These are phyloP conservation scores for Riptortus pedestris DNA, from an alignment of 1,140 invertebrate genomes.

Conservation along the genomic window DNA sequence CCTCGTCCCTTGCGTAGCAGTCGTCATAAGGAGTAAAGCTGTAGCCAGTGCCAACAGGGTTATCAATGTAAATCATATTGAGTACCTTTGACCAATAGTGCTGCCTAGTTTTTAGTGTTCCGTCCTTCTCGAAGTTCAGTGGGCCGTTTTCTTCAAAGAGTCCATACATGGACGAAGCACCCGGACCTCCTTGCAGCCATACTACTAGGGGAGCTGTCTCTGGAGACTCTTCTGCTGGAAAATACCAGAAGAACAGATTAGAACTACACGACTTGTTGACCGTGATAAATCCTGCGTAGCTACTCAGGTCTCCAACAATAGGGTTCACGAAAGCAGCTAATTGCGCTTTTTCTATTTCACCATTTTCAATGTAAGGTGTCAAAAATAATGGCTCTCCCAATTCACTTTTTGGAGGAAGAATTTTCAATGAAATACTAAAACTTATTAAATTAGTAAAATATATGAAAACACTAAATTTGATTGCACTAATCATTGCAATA, in stretches of 20 bases:
- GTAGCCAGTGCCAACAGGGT: conserved; percentile 72
- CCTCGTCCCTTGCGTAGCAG: conserved; percentile 57
- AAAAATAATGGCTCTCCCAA: conserved; percentile 26
- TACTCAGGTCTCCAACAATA: conserved; percentile 11
- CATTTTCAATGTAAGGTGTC: conserved; percentile 27
- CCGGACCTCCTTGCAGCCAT: conserved; percentile 80
- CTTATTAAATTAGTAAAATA: too few species aligned
- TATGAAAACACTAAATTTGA: too few species aligned
- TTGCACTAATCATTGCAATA: too few species aligned
- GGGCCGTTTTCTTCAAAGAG: conserved; percentile 61
- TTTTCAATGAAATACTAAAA: background rate
- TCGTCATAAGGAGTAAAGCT: conserved; percentile 52
- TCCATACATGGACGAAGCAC: conserved; percentile 65
- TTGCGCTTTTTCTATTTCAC: conserved; percentile 23
- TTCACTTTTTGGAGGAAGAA: background rate
- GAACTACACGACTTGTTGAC: conserved; percentile 53
- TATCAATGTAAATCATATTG: conserved; percentile 75
- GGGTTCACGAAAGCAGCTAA: conserved; percentile 21
- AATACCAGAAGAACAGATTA: conserved; percentile 71
- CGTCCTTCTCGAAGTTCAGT: conserved; percentile 32
- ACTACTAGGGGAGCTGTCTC: conserved; percentile 47
- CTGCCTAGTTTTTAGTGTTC: conserved; percentile 50
- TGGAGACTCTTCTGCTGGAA: conserved; percentile 43
- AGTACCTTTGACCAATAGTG: conserved; percentile 64
- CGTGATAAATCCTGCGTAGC: conserved; percentile 57